Evolutionary conservation across 2,797 vertebrate species (phyloP).

Genomic region (Calcarius lapponicus): DNA sequence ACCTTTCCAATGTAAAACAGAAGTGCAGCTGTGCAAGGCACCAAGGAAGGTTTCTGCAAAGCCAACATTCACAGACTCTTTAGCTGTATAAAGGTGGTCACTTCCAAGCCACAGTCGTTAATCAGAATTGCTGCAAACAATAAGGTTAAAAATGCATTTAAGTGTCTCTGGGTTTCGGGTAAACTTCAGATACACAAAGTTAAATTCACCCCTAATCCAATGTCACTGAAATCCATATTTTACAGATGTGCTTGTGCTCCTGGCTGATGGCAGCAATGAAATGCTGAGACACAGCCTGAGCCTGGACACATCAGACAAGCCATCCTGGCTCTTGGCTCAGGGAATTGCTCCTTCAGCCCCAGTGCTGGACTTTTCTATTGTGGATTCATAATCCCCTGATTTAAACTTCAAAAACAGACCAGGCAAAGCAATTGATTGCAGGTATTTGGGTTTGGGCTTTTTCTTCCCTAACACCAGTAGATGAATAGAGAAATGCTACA

Average conservation of each 20-base stretch:
- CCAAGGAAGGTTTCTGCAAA: not conserved
- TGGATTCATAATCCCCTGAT: not conserved
- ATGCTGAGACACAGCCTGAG: not conserved
- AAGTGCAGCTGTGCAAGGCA: slow-evolving; percentile 4
- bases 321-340: not conserved
- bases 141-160: not conserved
- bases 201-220: not conserved
- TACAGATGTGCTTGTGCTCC: not conserved
- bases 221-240: not conserved
- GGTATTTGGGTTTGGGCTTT: accelerated
- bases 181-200: not conserved
- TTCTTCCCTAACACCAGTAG: accelerated
- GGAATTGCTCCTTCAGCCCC: not conserved
- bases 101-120: not conserved
- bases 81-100: not conserved
- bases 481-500: not conserved
- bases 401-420: not conserved
- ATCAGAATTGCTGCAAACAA: not conserved
- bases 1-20: slow-evolving; percentile 26
- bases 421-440: not conserved
- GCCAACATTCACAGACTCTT: not conserved
- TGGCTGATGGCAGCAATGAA: not conserved
- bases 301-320: not conserved
- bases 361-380: not conserved
- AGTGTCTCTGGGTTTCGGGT: not conserved